Evolutionary conservation across 1,140 invertebrate species (phyloP).

Genomic region (Drosophila sucinea): DNA sequence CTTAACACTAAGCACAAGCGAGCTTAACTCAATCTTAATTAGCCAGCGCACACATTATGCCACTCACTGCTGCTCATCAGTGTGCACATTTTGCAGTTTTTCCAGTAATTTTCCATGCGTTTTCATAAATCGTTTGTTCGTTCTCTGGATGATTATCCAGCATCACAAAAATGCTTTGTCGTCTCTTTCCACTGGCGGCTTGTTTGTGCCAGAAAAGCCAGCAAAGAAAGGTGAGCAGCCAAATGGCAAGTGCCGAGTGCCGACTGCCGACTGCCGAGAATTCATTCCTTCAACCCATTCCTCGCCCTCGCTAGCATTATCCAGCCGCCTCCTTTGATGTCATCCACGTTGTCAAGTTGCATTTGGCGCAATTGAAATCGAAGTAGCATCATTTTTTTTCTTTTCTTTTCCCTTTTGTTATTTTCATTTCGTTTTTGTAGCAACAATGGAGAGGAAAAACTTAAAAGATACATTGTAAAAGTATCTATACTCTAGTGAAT

Average conservation of each 20-base stretch:
- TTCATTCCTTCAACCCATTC: not conserved
- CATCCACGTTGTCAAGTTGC: constrained; percentile 60
- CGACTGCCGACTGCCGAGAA: not conserved
- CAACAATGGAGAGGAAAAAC: constrained; percentile 26
- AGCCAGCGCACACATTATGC: not conserved
- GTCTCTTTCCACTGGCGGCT: constrained; percentile 26
- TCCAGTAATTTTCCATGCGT: constrained; percentile 8
- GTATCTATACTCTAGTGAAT: not conserved
- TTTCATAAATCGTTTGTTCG: constrained; percentile 8
- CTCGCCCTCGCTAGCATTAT: constrained; percentile 1
- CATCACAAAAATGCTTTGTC: constrained; percentile 9
- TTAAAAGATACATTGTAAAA: not conserved
- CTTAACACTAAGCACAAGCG: constrained; percentile 3
- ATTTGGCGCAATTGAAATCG: constrained; percentile 76
- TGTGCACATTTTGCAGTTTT: not conserved
- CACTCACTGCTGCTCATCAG: not conserved
- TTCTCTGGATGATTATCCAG: not conserved
- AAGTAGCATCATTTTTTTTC: constrained; percentile 57
- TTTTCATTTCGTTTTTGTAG: constrained; percentile 24
- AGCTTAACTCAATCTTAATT: constrained; percentile 14
- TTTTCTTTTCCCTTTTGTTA: constrained; percentile 23
- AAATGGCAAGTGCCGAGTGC: constrained; percentile 46
- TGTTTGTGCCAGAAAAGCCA: constrained; percentile 35
- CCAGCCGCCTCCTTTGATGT: constrained; percentile 21
- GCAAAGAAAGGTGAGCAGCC: constrained; percentile 53